phyloP scores from a whole-genome alignment of 2,797 vertebrate genomes.

The Eremophila alpestris region DNA sequence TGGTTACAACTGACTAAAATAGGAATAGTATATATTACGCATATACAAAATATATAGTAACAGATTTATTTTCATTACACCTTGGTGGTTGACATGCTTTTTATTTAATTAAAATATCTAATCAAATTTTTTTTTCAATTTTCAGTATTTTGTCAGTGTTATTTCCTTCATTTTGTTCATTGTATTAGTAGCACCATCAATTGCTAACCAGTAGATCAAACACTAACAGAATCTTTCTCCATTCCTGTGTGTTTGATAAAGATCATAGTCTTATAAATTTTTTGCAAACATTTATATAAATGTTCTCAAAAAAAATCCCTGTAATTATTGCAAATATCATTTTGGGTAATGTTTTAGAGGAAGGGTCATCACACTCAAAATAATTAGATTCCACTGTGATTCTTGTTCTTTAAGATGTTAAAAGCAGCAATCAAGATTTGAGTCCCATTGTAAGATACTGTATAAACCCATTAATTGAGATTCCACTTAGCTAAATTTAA shows the following conservation, averaged over 20 bases:
- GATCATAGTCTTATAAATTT: neutral
- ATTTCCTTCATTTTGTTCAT: neutral
- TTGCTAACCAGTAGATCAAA: neutral
- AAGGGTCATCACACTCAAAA: neutral
- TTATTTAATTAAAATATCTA: neutral
- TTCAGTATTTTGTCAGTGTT: neutral
- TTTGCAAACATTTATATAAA: neutral
- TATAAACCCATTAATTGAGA: neutral
- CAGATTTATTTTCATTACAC: neutral
- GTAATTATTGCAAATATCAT: neutral
- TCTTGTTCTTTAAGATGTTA: neutral
- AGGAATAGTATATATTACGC: neutral
- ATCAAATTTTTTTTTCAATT: neutral
- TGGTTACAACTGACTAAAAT: neutral
- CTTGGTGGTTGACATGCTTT: neutral
- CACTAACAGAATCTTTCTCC: neutral
- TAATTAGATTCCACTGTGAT: neutral
- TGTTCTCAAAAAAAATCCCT: neutral
- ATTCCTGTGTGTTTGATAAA: neutral
- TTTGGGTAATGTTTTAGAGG: neutral
- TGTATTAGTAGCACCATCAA: neutral
- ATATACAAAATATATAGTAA: neutral
- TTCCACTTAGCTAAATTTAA: slow-evolving; percentile 14
- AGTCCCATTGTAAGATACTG: neutral
- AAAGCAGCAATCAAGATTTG: neutral